phyloP scores from a whole-genome alignment of 1,140 invertebrate species.

The Stegodyphus dumicola region DNA sequence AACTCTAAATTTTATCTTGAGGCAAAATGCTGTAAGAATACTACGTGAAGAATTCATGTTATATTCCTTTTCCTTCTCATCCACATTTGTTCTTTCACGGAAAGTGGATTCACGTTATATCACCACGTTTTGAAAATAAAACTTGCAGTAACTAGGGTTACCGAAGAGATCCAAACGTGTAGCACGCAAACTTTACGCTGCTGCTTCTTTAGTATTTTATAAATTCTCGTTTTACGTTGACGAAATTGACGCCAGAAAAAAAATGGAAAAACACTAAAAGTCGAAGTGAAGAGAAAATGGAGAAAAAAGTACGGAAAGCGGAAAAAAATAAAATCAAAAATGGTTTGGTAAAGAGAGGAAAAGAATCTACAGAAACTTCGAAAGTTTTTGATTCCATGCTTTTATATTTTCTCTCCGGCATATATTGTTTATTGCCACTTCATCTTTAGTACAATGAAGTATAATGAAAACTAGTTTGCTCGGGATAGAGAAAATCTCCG shows the following conservation, averaged over 20 bases:
- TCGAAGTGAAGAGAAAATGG: not conserved
- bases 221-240: conserved; percentile 52
- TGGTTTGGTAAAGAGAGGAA: conserved; percentile 1
- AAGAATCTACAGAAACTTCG: not conserved
- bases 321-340: conserved; percentile 10
- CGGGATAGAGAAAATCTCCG: too few relatives aligned
- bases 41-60: conserved; percentile 39
- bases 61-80: not conserved
- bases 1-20: not conserved
- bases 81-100: conserved; percentile 14
- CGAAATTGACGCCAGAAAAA: conserved; percentile 20
- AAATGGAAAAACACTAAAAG: not conserved
- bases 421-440: not conserved
- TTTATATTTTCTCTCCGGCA: not conserved
- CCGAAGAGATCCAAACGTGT: conserved; percentile 3
- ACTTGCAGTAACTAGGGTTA: conserved; percentile 47
- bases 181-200: conserved; percentile 18
- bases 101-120: conserved; percentile 43
- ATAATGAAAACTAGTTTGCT: too few relatives aligned
- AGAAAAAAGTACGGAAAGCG: conserved; percentile 5
- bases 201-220: conserved; percentile 43
- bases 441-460: not conserved
- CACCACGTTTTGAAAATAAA: conserved; percentile 46
- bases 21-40: conserved; percentile 8
- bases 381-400: not conserved